phyloP scores from a whole-genome alignment of 2,888 invertebrate genomes.

The Sicus ferrugineus region DNA sequence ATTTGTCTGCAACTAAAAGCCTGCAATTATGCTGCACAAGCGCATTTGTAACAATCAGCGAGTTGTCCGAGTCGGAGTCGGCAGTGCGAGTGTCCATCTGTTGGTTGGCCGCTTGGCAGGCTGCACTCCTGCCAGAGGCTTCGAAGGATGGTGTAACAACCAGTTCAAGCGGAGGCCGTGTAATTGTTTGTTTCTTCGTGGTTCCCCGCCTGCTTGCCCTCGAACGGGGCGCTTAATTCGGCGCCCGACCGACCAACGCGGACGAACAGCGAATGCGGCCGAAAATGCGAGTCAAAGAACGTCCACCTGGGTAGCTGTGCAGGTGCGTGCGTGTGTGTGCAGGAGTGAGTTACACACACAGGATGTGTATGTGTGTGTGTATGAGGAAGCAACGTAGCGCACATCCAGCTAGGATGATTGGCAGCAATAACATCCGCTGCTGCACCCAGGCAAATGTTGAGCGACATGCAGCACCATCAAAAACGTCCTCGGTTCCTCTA shows the following conservation, averaged over 20 bases:
- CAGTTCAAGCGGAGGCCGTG: constrained; percentile 49
- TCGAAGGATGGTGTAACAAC: constrained; percentile 52
- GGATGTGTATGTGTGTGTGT: constrained; percentile 8
- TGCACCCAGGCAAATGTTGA: constrained; percentile 44
- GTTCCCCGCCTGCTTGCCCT: constrained; percentile 25
- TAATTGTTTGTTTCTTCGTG: constrained; percentile 53
- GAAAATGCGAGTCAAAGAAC: not conserved
- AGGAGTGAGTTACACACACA: too few relatives aligned
- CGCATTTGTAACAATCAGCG: constrained; percentile 60
- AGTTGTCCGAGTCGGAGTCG: constrained; percentile 24
- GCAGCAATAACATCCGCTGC: constrained; percentile 34
- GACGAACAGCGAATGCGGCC: constrained; percentile 11
- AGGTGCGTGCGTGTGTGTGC: too few relatives aligned
- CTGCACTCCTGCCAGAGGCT: not conserved
- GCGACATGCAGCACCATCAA: constrained; percentile 48
- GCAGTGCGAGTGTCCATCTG: not conserved
- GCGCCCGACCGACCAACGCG: constrained; percentile 48
- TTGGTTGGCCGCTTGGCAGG: not conserved
- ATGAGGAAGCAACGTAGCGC: constrained; percentile 35
- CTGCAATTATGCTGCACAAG: constrained; percentile 58
- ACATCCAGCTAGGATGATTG: constrained; percentile 36
- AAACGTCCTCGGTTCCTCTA: constrained; percentile 47
- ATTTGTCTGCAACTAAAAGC: constrained; percentile 54
- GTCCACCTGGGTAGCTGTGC: not conserved
- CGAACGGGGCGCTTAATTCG: constrained; percentile 53